Evolutionary conservation across 2,113 vertebrate genomes (phyloP).

Genomic region (Ailurus styani): DNA sequence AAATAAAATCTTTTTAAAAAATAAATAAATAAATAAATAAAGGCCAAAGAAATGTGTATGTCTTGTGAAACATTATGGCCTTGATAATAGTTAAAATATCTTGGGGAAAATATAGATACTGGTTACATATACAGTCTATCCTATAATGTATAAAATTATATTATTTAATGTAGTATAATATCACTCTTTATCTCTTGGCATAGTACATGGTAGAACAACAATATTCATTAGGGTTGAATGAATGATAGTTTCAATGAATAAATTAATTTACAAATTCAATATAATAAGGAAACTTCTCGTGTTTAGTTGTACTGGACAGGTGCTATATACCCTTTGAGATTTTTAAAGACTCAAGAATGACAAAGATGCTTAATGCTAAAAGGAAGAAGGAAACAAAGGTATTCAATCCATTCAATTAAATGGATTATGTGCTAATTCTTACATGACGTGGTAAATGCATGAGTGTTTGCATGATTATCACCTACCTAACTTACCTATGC

Average conservation of each 20-base stretch:
- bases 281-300: not conserved
- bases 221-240: not conserved
- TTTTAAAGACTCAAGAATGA: not conserved
- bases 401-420: not conserved
- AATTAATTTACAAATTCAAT: not conserved
- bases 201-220: not conserved
- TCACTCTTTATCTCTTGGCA: not conserved
- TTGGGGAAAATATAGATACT: not conserved
- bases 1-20: too few species aligned
- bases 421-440: fast-evolving
- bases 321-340: not conserved
- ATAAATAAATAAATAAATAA: too few species aligned
- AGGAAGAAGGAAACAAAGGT: too few species aligned
- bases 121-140: not conserved
- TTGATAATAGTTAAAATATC: not conserved
- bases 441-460: fast-evolving
- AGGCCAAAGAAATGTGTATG: not conserved
- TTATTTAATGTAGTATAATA: not conserved
- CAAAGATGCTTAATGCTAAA: not conserved
- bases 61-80: not conserved
- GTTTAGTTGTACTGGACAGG: not conserved
- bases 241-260: not conserved
- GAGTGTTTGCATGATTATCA: not conserved
- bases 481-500: not conserved
- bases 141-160: not conserved